Evolutionary conservation across 2,888 invertebrate genomes (phyloP).

Genomic region (Limenitis camilla): DNA sequence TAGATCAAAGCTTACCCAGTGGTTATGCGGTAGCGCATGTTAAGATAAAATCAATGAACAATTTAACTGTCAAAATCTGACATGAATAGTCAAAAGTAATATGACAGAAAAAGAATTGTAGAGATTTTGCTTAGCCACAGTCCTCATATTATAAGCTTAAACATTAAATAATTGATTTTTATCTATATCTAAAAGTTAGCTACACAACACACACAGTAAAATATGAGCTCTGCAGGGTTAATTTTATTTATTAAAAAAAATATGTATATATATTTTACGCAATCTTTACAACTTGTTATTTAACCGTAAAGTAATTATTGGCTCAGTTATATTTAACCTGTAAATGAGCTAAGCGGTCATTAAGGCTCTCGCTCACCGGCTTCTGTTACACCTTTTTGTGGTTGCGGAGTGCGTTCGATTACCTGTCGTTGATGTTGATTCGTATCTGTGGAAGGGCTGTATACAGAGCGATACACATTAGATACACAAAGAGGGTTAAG

Average conservation of each 20-base stretch:
- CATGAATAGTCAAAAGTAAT: background rate
- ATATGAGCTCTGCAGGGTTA: no score
- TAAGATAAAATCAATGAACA: slow-evolving; percentile 35
- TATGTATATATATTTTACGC: slow-evolving; percentile 4
- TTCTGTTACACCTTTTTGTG: slow-evolving; percentile 70
- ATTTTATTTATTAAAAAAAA: no score
- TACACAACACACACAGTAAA: no score
- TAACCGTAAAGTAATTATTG: slow-evolving; percentile 55
- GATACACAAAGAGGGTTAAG: no score
- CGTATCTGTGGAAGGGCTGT: slow-evolving; percentile 43
- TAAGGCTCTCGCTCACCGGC: slow-evolving; percentile 52
- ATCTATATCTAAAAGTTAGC: no score
- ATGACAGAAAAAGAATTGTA: no score
- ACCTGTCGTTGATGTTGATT: slow-evolving; percentile 58
- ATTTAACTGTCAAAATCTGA: slow-evolving; percentile 51
- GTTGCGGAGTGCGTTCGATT: slow-evolving; percentile 47
- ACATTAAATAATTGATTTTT: no score
- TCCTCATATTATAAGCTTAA: no score
- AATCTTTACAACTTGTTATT: background rate
- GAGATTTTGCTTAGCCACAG: no score
- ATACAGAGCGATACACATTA: no score
- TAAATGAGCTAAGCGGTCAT: slow-evolving; percentile 55
- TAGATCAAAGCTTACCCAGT: slow-evolving; percentile 54
- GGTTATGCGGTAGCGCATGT: slow-evolving; percentile 41
- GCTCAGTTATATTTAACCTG: slow-evolving; percentile 37